Percentiles rank a stretch among this genome's conserved stretches.
Conservation (phyloP, 2,888 invertebrate species). For the Tenthredo notha region DNA sequence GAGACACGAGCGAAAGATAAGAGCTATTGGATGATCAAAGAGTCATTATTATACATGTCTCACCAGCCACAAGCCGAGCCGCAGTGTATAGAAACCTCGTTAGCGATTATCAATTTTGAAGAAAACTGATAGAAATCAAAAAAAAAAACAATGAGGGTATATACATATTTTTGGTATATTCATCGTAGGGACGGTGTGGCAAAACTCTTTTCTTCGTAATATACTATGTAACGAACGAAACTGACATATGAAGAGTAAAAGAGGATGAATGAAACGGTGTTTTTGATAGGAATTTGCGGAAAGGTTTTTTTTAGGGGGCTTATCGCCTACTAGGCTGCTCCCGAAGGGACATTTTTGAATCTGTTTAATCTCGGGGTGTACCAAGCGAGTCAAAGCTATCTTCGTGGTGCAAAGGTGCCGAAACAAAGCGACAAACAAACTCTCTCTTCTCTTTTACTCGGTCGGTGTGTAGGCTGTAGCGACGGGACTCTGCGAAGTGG, state of each 20-base stretch:
- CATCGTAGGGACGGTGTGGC: background rate
- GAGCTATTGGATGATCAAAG: conserved; percentile 51
- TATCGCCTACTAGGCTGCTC: background rate
- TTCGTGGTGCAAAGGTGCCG: conserved; percentile 68
- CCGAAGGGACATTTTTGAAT: conserved; percentile 74
- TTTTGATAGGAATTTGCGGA: conserved; percentile 5
- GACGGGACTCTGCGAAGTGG: conserved; percentile 31
- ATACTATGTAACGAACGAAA: background rate
- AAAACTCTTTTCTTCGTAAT: background rate
- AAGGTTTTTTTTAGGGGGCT: background rate
- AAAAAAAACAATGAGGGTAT: background rate
- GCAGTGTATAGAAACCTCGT: conserved; percentile 23
- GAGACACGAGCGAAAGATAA: conserved; percentile 48
- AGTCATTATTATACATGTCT: conserved; percentile 36
- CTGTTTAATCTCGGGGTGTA: conserved; percentile 76
- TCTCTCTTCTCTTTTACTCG: conserved; percentile 55
- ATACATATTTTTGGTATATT: background rate
- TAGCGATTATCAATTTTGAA: conserved; percentile 8
- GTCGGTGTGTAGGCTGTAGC: conserved; percentile 67
- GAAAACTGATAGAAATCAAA: conserved; percentile 1
- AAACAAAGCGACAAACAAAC: conserved; percentile 78
- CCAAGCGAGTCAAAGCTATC: conserved; percentile 77
- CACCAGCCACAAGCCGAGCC: background rate
- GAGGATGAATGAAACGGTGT: conserved; percentile 7
- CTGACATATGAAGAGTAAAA: background rate